Percentiles rank a stretch among this genome's conserved stretches.
phyloP scores from a whole-genome alignment of 2,797 vertebrate species.

The Chlorospingus semifuscus region DNA sequence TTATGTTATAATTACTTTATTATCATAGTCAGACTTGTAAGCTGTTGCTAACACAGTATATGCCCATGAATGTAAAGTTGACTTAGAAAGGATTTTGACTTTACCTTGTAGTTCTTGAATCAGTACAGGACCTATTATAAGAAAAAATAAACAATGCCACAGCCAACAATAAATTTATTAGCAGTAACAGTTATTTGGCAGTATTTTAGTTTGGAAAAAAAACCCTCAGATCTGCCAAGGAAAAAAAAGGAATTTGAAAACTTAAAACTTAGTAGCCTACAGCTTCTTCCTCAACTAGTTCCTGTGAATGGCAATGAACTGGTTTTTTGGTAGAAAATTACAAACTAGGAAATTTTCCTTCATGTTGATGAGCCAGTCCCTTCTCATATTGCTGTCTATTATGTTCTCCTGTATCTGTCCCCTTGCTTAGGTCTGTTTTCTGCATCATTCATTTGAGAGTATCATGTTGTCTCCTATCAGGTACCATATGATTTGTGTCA shows the following conservation, averaged over 20 bases:
- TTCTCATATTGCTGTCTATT: not conserved
- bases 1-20: not conserved
- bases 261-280: not conserved
- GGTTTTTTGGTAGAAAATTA: not conserved
- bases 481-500: not conserved
- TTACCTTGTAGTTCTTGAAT: not conserved
- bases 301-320: not conserved
- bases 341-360: not conserved
- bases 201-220: not conserved
- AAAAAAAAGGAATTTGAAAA: not conserved
- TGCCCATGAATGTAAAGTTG: not conserved
- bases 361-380: not conserved
- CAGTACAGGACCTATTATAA: not conserved
- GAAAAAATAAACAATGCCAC: not conserved
- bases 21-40: not conserved
- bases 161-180: not conserved
- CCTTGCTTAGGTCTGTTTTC: not conserved
- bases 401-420: not conserved
- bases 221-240: not conserved
- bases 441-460: not conserved
- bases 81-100: not conserved
- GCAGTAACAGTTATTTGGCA: not conserved
- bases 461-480: not conserved
- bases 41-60: not conserved
- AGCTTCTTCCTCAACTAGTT: not conserved